Evolutionary conservation across 2,113 vertebrate genomes (phyloP), one percentile per base, ranked within the genome.

Genomic region (Noturus placidus): DNA sequence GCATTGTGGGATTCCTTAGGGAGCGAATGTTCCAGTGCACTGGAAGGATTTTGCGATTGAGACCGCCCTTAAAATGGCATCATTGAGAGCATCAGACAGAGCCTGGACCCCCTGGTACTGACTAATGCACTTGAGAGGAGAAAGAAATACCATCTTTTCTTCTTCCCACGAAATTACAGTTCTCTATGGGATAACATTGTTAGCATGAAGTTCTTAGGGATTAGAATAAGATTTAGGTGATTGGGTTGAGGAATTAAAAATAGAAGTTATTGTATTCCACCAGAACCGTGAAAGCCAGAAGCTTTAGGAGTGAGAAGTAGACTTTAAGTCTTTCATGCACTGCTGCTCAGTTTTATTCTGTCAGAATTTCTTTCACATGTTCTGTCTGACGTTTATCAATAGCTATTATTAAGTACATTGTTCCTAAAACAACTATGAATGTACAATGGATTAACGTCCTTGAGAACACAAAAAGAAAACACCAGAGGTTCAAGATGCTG

Each of bases 51-150:
- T 50, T 50, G 46, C 46, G 46, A 50, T 50, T 50, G 46, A 50
- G 46, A 50, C 46, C 0, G 46, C 8, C 46, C 46, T 50, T 50
- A 50, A 50, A 50, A 50, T 50, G 46, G 8, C 46, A 46, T 46
- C 6, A 46, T 17, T 38, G 13, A 76, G 72, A 85, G 25, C 69
- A 38, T 56, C 33, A 56, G 30, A 38, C 17, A 84, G 33, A 9
- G 10, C 33, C 56, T 0, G 69, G 67, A 46, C 8, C 52, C 56
- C 19, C 35, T 19, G 70, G 56, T 54, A 54, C 20, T 27, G 17
- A 74, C 13, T 85, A 85, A 76, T 72, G 35, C 72, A 77, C 72
- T 77, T 42, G 27, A 85, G 56, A 77, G 17, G 11, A 27, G 69
- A 76, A 76, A 63, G 84, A 72, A 50, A 63, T 77, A 46, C 6